Evolutionary conservation across 37 sponge, comb jelly and placozoan genomes (phyloP), one percentile per base, ranked within the genome.

Genomic region (Lycopodina hypogea): DNA sequence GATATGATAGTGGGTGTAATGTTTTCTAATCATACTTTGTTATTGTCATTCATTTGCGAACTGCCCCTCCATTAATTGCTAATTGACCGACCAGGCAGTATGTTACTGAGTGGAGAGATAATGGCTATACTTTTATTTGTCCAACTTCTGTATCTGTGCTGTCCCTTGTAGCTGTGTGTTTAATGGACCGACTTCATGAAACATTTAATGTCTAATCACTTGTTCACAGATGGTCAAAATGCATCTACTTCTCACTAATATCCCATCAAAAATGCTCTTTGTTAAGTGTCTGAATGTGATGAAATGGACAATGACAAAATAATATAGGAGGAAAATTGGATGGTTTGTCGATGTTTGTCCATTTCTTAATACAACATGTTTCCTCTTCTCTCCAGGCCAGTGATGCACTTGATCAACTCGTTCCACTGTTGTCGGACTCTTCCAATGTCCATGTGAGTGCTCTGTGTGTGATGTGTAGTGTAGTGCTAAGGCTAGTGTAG

Each of bases 401-500:
- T n/a, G 42, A 78, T 42, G 53, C 92, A 22, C 74, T 94, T 40
- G 87, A 85, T 24, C 75, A 88, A 17, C 68, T 94, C 45, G 76
- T 72, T 22, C 75, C 89, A 34, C 77, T 94, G 42, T 72, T 91
- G 32, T 74, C 68, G 24, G 69, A 87, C 26, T 84, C 87, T 18
- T 28, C 57, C n/a, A 75, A 74, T 40, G 66, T 76, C 17, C 38
- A 87, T 55, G 92, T 91, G 36, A 59, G 75, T 21, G 18, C 6
- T 34, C 24, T 65, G 15, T 37, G 36, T 36, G n/a, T n/a, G n/a
- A n/a, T n/a, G n/a, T n/a, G n/a, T n/a, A n/a, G n/a, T n/a, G n/a
- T n/a, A n/a, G n/a, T n/a, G n/a, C n/a, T n/a, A n/a, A n/a, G n/a
- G n/a, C n/a, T n/a, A n/a, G n/a, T n/a, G n/a, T n/a, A n/a, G n/a